These are phyloP conservation scores for Hyla sarda DNA, from an alignment of 2,113 vertebrate genomes.

Conservation along the genomic window DNA sequence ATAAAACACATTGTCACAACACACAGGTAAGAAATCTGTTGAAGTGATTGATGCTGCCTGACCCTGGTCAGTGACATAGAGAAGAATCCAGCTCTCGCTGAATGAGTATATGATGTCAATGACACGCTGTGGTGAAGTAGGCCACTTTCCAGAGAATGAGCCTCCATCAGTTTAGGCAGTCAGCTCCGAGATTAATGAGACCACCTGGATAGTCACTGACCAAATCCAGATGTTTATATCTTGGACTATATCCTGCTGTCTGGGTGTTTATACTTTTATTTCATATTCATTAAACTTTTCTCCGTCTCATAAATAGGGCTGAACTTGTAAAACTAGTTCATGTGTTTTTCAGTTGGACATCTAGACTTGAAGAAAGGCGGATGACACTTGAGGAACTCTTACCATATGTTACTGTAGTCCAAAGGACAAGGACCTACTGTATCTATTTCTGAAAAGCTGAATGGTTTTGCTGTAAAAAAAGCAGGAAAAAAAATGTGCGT, in stretches of 20 bases:
- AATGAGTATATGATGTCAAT: conserved; percentile 39
- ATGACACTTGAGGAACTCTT: neutral
- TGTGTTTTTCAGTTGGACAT: neutral
- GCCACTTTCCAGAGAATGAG: conserved; percentile 30
- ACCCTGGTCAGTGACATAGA: conserved; percentile 34
- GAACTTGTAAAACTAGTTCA: conserved; percentile 9
- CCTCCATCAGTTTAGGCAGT: conserved; percentile 19
- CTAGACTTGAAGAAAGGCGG: neutral
- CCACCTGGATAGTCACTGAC: conserved; percentile 46
- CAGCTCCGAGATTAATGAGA: conserved; percentile 43
- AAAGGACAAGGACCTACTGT: neutral
- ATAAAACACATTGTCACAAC: neutral
- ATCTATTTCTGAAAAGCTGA: neutral
- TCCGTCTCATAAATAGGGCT: neutral
- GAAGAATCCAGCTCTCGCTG: neutral
- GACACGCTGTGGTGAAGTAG: neutral
- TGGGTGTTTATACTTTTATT: conserved; percentile 36
- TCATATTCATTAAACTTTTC: conserved; percentile 26
- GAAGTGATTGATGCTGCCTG: conserved; percentile 15
- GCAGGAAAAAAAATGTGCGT: neutral
- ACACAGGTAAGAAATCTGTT: conserved; percentile 13
- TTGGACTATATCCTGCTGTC: conserved; percentile 43
- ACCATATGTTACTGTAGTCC: too few relatives aligned
- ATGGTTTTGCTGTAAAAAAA: neutral
- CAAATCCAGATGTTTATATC: conserved; percentile 47